Percentiles rank a stretch among this genome's conserved stretches.
These are phyloP conservation scores for Rhizoglyphus robini DNA, from an alignment of 1,140 invertebrate species.

Conservation along the genomic window DNA sequence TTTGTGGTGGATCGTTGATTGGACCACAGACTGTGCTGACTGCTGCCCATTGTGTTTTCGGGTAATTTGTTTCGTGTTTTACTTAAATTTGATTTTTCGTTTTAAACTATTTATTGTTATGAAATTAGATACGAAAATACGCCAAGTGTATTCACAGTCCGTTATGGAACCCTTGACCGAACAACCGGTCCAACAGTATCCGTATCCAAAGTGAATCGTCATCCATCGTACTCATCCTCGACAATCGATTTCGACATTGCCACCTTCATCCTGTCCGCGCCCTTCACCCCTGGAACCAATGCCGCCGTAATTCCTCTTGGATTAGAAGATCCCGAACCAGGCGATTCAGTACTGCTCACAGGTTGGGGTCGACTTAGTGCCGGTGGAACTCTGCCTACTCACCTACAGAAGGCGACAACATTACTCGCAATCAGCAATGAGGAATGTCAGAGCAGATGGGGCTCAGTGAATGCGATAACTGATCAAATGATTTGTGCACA, in stretches of 20 bases:
- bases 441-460: background rate
- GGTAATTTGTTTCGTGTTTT: too few species aligned
- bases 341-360: background rate
- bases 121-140: background rate
- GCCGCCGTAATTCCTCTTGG: background rate
- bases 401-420: background rate
- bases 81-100: too few species aligned
- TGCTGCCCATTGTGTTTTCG: too few species aligned
- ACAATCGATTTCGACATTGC: constrained; percentile 5
- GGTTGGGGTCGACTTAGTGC: background rate
- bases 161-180: background rate
- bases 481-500: constrained; percentile 4
- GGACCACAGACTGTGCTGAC: too few species aligned
- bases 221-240: background rate
- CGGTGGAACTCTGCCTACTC: background rate
- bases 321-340: background rate
- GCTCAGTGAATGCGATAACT: background rate
- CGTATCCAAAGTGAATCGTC: background rate
- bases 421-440: background rate
- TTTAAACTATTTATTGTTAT: background rate
- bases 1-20: too few species aligned
- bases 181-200: background rate
- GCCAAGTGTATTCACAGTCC: background rate
- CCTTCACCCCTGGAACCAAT: background rate
- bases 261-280: background rate